Evolutionary conservation across 2,113 vertebrate genomes (phyloP), one percentile per base, ranked within the genome.

Genomic region (Cheilinus undulatus): DNA sequence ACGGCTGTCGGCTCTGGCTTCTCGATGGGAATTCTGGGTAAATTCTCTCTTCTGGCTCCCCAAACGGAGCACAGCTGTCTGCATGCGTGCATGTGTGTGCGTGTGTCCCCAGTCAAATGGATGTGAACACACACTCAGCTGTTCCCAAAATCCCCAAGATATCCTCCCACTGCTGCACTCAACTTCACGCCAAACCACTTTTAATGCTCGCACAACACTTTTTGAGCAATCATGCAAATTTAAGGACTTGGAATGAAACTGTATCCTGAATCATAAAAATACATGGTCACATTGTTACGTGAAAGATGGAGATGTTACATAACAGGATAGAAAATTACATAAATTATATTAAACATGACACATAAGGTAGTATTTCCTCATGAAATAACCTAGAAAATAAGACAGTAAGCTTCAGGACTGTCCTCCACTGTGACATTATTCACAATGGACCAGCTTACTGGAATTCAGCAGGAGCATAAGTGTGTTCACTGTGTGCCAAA

Each of bases 61-160:
- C 61, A 69, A 73, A 83, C 43, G 12, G 73, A 64, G 71, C 78
- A 78, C 88, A 90, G 85, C 79, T 87, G 84, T 76, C 42, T 66
- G 42, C 9, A 36, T 46, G 32, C 53, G 63, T 43, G 64, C 11
- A 14, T n/a, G 26, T 7, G 10, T 23, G 27, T 53, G 20, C 56
- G 51, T 73, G 50, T 63, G 51, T 60, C 62, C 72, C 71, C 42
- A 27, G 60, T 62, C 32, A 50, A 42, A 58, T 4, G 17, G 61
- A 69, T n/a, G 36, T 46, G 61, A 68, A 79, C 58, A 81, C 49
- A 69, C 63, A 68, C 32, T 78, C 86, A 84, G 82, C 86, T 86
- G 77, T 77, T 86, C 70, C 53, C 68, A n/a, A 63, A 69, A 74
- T 67, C 62, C 51, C 56, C 54, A 45, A 52, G 54, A 60, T 46